Evolutionary conservation across 2,888 invertebrate species (phyloP).

Genomic region (Bellardia bayeri): DNA sequence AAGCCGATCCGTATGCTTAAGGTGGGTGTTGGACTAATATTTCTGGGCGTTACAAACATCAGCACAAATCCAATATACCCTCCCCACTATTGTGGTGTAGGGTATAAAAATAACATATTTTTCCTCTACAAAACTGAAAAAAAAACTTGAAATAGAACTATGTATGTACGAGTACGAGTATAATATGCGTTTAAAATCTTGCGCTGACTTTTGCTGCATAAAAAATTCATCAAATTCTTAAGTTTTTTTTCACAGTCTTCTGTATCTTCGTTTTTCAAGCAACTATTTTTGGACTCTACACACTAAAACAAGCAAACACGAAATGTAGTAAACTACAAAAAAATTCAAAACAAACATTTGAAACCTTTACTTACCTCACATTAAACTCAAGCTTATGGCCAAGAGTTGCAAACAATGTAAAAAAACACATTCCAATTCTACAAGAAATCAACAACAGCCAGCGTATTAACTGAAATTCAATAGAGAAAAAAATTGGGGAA

Average conservation of each 20-base stretch:
- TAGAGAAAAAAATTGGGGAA: slow-evolving; percentile 1
- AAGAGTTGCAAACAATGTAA: slow-evolving; percentile 35
- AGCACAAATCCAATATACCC: too few relatives aligned
- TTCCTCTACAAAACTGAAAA: too few relatives aligned
- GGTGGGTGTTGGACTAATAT: too few relatives aligned
- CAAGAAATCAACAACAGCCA: slow-evolving; percentile 33
- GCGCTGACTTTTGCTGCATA: neutral
- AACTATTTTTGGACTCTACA: slow-evolving; percentile 19
- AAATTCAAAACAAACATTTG: slow-evolving; percentile 32
- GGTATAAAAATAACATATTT: too few relatives aligned
- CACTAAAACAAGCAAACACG: slow-evolving; percentile 15
- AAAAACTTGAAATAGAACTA: neutral
- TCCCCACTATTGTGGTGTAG: too few relatives aligned
- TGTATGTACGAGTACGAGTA: neutral
- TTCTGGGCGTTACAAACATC: too few relatives aligned
- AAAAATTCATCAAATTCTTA: slow-evolving; percentile 27
- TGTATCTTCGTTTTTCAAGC: neutral
- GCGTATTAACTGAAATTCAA: slow-evolving; percentile 40
- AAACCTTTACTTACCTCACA: slow-evolving; percentile 31
- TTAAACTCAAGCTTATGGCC: slow-evolving; percentile 47
- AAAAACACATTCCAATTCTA: slow-evolving; percentile 14
- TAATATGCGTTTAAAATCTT: neutral
- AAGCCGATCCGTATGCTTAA: too few relatives aligned
- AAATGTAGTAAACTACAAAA: neutral
- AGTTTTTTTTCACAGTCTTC: slow-evolving; percentile 4